Evolutionary conservation across 2,888 invertebrate species (phyloP), one percentile per base, ranked within the genome.

Genomic region (Cephus nigrinus): DNA sequence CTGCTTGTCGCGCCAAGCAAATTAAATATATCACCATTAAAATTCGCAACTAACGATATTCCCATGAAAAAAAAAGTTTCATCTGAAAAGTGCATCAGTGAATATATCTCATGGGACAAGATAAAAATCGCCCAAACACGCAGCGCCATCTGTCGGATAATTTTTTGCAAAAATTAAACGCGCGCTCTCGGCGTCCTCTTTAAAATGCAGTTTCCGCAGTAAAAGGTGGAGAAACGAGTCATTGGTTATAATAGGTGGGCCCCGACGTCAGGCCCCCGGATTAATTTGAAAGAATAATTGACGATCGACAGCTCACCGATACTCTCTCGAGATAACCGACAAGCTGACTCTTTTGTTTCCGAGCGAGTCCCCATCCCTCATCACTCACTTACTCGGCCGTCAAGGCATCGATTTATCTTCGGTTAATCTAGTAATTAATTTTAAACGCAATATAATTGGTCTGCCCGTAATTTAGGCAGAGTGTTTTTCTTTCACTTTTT

Each of bases 391-490:
- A 30, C 74, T 76, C 76, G 79, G 78, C 81, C 81, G 80, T 82
- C 79, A 79, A 80, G 73, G 76, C 80, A 80, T 85, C 86, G 86
- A 80, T 82, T 81, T 89, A 90, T 90, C 89, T 86, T 82, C 80
- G 82, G 75, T 82, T 86, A 87, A 90, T 90, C 89, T 89, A 88
- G 86, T 90, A 90, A 90, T 90, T 90, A 90, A 90, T 90, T 90
- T 89, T 89, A 90, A 90, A 89, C 88, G 88, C 88, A 88, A 89
- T 89, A 89, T 90, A 90, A 90, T 90, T 90, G 89, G 88, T 84
- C 84, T 85, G 82, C 55, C 33, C 55, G 75, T 78, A 78, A 78
- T 78, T 78, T 78, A 75, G 75, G 75, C 75, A 35, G 34, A 30
- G 30, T 15, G 31, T 36, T 68, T 77, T 35, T 11, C 30, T 33